Percentiles rank a stretch among this genome's conserved stretches.
Conservation (phyloP, 1,140 invertebrate genomes). For the Drosophila aff. region DNA sequence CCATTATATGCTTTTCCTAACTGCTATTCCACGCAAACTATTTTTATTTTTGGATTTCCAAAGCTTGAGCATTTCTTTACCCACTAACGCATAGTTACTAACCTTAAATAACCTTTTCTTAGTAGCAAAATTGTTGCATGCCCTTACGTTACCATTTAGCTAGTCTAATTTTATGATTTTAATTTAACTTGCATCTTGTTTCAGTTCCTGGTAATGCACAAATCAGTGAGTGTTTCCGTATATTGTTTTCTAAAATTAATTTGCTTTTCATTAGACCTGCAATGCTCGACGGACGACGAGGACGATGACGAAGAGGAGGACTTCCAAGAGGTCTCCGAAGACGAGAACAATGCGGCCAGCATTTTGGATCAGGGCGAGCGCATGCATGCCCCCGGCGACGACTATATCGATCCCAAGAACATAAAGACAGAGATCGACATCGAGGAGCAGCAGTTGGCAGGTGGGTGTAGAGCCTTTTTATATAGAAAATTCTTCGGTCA, state of each 20-base stretch:
- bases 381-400: constrained; percentile 59
- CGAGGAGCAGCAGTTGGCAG: constrained; percentile 67
- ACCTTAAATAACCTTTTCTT: background rate
- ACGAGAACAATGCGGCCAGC: constrained; percentile 86
- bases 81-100: constrained; percentile 17
- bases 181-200: constrained; percentile 25
- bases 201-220: constrained; percentile 43
- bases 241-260: constrained; percentile 22
- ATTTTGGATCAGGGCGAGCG: constrained; percentile 86
- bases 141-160: constrained; percentile 4
- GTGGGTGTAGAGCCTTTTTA: constrained; percentile 43
- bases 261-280: constrained; percentile 86
- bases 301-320: constrained; percentile 88
- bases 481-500: background rate
- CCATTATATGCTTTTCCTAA: constrained; percentile 8
- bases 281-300: constrained; percentile 91
- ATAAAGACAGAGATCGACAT: constrained; percentile 78
- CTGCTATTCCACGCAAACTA: background rate
- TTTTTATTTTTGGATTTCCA: constrained; percentile 15
- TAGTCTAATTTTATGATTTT: constrained; percentile 1
- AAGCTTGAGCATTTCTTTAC: background rate
- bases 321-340: constrained; percentile 88
- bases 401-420: constrained; percentile 74
- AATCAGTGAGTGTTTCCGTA: background rate
- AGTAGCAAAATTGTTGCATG: constrained; percentile 10